A percentile compares a stretch with the other conserved stretches of the same genome.
phyloP scores from a whole-genome alignment of 2,797 vertebrate genomes.

The Erithacus rubecula region DNA sequence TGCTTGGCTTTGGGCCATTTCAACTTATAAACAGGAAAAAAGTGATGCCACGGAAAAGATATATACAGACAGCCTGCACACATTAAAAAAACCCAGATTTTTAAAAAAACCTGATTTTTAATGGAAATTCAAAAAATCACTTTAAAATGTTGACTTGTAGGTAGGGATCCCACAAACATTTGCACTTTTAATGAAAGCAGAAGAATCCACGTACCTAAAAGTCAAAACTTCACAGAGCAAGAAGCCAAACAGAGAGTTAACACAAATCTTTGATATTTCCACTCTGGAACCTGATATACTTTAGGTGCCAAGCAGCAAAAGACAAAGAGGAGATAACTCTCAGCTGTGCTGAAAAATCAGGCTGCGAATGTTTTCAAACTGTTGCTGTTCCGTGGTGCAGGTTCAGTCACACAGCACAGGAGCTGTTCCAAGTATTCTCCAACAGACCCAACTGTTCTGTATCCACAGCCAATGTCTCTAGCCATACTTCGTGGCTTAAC shows the following conservation, averaged over 20 bases:
- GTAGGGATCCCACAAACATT: not conserved
- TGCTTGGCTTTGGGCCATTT: not conserved
- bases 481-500: not conserved
- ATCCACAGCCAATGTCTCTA: not conserved
- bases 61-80: not conserved
- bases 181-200: not conserved
- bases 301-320: not conserved
- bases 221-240: not conserved
- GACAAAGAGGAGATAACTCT: not conserved
- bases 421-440: not conserved
- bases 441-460: not conserved
- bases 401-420: accelerated
- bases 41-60: not conserved
- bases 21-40: not conserved
- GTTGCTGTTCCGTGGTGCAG: not conserved
- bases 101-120: not conserved
- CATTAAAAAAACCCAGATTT: not conserved
- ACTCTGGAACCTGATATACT: not conserved
- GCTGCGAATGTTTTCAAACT: not conserved
- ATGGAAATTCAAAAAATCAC: not conserved
- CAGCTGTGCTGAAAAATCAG: not conserved
- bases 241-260: not conserved
- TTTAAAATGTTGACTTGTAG: not conserved
- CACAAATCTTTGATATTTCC: not conserved
- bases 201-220: not conserved